Base-by-base conservation (phyloP, 2,113 vertebrate species). In the Origma solitaria region DNA sequence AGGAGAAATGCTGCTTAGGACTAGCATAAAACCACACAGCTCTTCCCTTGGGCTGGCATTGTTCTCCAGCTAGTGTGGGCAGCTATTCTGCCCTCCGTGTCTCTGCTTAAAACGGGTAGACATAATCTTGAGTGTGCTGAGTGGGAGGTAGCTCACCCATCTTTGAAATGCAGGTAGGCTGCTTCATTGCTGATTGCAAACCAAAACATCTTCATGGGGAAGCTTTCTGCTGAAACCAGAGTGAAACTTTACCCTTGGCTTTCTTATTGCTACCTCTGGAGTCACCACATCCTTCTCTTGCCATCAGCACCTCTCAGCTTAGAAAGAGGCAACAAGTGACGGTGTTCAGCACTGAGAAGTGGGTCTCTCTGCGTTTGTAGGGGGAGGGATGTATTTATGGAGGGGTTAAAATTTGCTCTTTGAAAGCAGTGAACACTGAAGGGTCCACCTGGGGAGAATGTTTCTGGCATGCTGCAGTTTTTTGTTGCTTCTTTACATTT, bases 261-360 rank as follows among this genome's bases (percentile, higher is more conserved):
- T 88, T 90, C 88, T 95, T 83, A 90, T 23, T 88, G 82, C 30
- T 58, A 4, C 60, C 58, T 88, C 71, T 69, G 47, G 44, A 90
- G 88, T 71, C 83, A 66, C 91, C 86, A 92, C 94, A 97, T 96
- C 92, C 91, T 96, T 93, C 84, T 93, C 62, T 80, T 92, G 71
- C 78, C 79, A 60, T 19, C 10, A 49, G 60, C 85, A 86, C 58
- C 54, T 88, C 81, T 88, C 54, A 69, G 42, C 86, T 83, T n/a
- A 84, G 68, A 88, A 86, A 81, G 91, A 58, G 50, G 56, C 79
- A 80, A 57, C 9, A 21, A 94, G 28, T 66, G 69, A 35, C 0
- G 0, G 45, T 13, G 25, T 78, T 77, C 30, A 77, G 68, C 51
- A 37, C 33, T 5, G 42, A 88, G 47, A 88, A 90, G 19, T 31